Percentiles rank a stretch among this genome's conserved stretches.
Evolutionary conservation across 2,797 vertebrate genomes (phyloP).

Genomic region (Margarornis squamiger): DNA sequence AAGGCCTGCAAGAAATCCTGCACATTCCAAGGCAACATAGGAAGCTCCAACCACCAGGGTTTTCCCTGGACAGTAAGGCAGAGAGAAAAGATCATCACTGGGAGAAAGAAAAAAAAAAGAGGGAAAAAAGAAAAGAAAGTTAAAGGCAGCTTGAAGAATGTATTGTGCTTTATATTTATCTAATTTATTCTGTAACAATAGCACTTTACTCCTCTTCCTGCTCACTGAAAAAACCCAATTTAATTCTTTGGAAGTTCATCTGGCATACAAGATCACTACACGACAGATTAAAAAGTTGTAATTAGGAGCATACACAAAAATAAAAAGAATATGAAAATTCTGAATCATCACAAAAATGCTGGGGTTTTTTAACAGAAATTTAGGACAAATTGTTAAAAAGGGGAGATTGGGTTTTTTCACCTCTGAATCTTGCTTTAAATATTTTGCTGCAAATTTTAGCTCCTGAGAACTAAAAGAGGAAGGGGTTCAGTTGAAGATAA

Average conservation of each 20-base stretch:
- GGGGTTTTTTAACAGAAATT: not conserved
- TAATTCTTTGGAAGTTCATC: not conserved
- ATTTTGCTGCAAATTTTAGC: not conserved
- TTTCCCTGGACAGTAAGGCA: conserved; percentile 80
- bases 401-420: not conserved
- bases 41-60: conserved; percentile 85
- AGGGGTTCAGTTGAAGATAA: not conserved
- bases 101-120: not conserved
- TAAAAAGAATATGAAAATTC: not conserved
- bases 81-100: conserved; percentile 86
- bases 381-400: not conserved
- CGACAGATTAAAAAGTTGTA: not conserved
- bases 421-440: not conserved
- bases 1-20: conserved; percentile 83
- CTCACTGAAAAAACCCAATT: not conserved
- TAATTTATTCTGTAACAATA: not conserved
- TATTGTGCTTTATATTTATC: not conserved
- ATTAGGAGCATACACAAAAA: not conserved
- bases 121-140: not conserved
- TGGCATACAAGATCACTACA: not conserved
- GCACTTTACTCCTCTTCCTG: not conserved
- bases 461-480: not conserved
- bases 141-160: not conserved
- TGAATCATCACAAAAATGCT: not conserved
- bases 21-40: conserved; percentile 84